Percentiles rank a stretch among this genome's conserved stretches.
These are phyloP conservation scores for Aporrectodea caliginosa DNA, from an alignment of 1,140 invertebrate genomes.

Conservation along the genomic window DNA sequence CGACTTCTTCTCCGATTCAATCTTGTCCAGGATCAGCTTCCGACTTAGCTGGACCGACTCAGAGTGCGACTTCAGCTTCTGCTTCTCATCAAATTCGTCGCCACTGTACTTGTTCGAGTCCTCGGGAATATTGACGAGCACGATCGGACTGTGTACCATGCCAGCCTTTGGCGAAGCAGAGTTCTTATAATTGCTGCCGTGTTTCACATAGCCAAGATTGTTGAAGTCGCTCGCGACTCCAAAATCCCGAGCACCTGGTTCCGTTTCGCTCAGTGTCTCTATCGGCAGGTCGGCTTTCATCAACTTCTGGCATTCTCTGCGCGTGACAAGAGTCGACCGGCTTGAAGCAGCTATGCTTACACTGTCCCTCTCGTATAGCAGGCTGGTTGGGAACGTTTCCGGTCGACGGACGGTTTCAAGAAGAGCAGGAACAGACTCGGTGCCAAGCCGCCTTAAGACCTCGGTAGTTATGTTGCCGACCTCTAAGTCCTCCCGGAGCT, in stretches of 20 bases:
- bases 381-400: background rate
- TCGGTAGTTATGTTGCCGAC: slow-evolving; percentile 14
- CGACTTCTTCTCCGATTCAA: slow-evolving; percentile 17
- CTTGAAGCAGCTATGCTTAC: background rate
- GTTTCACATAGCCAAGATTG: too few species aligned
- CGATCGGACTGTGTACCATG: background rate
- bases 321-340: background rate
- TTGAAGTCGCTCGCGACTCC: too few species aligned
- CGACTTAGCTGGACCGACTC: background rate
- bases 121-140: background rate
- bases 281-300: background rate
- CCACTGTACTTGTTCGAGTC: background rate
- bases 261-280: too few species aligned
- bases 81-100: slow-evolving; percentile 3
- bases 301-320: background rate
- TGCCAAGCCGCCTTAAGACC: background rate
- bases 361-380: background rate
- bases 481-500: slow-evolving; percentile 23
- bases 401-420: background rate
- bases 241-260: too few species aligned
- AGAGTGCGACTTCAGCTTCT: background rate
- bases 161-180: too few species aligned
- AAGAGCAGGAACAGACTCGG: background rate
- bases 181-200: too few species aligned
- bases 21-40: slow-evolving; percentile 22